Base-by-base conservation (phyloP, 2,888 invertebrate species). In the Sepioteuthis lessoniana region DNA sequence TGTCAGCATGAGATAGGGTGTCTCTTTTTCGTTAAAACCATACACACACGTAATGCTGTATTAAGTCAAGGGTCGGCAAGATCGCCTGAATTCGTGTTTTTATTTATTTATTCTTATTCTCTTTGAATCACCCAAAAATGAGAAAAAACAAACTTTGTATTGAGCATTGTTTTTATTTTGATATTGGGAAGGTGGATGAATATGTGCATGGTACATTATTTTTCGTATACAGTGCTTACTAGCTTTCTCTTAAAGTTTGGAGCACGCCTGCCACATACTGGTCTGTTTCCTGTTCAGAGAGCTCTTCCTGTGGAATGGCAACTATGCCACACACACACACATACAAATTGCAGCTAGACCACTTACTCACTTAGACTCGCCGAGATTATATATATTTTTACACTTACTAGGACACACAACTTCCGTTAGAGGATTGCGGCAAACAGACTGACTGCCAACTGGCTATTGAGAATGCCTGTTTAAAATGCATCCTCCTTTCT, bases 221-320 rank as follows among this genome's bases (percentile, higher is more conserved):
- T n/a, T n/a, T n/a, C 76, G n/a, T 76, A 76, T 76, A n/a, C n/a
- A n/a, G 13, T 76, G 76, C n/a, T 76, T n/a, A 19, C n/a, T 76
- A n/a, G 76, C n/a, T 76, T 76, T 76, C 76, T 76, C 60, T 60
- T 60, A n/a, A 76, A 76, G n/a, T 76, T 76, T 76, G 2, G 76
- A 76, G 76, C 76, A n/a, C n/a, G 76, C 76, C 76, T 76, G 76
- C 76, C 76, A 76, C 76, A 76, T 76, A 76, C 76, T 76, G 76
- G 76, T 76, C n/a, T n/a, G 76, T 76, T 76, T 76, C 76, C 76
- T 76, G 76, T 76, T 76, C 76, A 76, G 76, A 76, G n/a, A 76
- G 76, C 76, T 76, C 76, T 76, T 76, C 76, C 76, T 76, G 76
- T 76, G 76, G 76, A 76, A 76, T 76, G 76, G 76, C 76, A 76